phyloP scores from a whole-genome alignment of 2,888 invertebrate species.

The Lottia scabra region DNA sequence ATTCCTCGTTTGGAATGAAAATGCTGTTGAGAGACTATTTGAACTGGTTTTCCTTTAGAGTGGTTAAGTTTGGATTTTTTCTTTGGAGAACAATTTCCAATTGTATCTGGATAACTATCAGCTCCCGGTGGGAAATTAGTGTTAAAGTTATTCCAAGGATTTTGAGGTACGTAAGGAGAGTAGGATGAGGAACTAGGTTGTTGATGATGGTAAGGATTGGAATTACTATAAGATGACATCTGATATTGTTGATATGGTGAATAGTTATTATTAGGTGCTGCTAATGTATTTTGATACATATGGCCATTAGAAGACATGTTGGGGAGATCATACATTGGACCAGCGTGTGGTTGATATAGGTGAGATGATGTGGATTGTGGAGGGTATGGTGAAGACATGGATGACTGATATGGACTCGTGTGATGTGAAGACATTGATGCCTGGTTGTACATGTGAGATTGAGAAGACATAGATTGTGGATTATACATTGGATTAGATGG shows the following conservation, averaged over 20 bases:
- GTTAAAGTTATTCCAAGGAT: conserved; percentile 15
- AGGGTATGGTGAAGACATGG: background rate
- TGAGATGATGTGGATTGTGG: conserved; percentile 1
- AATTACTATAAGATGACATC: background rate
- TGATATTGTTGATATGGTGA: background rate
- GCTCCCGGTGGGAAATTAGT: conserved; percentile 13
- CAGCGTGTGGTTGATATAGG: conserved; percentile 1
- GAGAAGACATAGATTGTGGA: background rate
- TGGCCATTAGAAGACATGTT: background rate
- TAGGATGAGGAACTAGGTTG: background rate
- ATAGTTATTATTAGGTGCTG: background rate
- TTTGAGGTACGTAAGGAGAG: background rate
- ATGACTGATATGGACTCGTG: background rate
- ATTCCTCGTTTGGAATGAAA: conserved; percentile 28
- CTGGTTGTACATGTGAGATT: background rate
- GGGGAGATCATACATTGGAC: background rate
- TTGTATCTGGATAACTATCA: conserved; percentile 15
- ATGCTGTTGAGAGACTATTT: conserved; percentile 1
- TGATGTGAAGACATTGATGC: background rate
- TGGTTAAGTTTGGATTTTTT: background rate
- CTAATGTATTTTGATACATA: background rate
- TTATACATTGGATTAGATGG: background rate
- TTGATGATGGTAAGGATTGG: background rate
- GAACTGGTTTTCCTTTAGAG: background rate
- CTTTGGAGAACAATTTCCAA: conserved; percentile 9